Evolutionary conservation across 64 coral and sea anemone genomes (phyloP).

Genomic region (Actinia tenebrosa): DNA sequence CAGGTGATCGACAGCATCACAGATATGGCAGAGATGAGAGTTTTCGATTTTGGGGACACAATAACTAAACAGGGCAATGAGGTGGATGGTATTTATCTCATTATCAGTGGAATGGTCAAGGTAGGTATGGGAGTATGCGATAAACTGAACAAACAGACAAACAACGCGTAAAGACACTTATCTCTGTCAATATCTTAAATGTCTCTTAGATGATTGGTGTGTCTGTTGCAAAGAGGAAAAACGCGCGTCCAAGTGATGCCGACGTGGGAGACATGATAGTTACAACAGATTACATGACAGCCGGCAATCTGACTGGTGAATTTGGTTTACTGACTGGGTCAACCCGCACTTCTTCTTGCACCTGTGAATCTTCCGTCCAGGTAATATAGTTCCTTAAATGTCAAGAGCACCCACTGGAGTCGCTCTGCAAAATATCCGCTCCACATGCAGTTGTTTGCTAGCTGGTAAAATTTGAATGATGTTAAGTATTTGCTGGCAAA

Average conservation of each 20-base stretch:
- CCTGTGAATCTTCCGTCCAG: slow-evolving; percentile 92
- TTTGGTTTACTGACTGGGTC: slow-evolving; percentile 72
- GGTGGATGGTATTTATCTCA: slow-evolving; percentile 84
- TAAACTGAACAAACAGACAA: neutral
- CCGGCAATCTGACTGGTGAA: slow-evolving; percentile 92
- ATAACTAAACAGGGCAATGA: slow-evolving; percentile 90
- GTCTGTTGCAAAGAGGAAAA: slow-evolving; percentile 52
- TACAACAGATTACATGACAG: slow-evolving; percentile 86
- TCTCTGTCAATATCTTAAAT: neutral
- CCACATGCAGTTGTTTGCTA: no score
- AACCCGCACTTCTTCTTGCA: slow-evolving; percentile 79
- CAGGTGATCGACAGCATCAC: slow-evolving; percentile 70
- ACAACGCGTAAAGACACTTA: neutral
- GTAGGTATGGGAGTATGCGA: slow-evolving; percentile 8
- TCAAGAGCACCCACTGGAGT: no score
- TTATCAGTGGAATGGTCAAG: slow-evolving; percentile 94
- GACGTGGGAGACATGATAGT: slow-evolving; percentile 80
- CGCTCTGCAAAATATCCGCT: no score
- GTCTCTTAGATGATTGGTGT: slow-evolving; percentile 88
- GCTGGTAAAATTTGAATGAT: no score
- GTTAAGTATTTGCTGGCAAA: no score
- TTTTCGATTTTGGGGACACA: slow-evolving; percentile 85
- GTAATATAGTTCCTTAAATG: slow-evolving; percentile 16
- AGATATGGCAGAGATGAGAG: slow-evolving; percentile 50
- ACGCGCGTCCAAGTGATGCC: slow-evolving; percentile 5